Base-by-base conservation (phyloP, 1,140 invertebrate species). In the Meloidogyne exigua region DNA sequence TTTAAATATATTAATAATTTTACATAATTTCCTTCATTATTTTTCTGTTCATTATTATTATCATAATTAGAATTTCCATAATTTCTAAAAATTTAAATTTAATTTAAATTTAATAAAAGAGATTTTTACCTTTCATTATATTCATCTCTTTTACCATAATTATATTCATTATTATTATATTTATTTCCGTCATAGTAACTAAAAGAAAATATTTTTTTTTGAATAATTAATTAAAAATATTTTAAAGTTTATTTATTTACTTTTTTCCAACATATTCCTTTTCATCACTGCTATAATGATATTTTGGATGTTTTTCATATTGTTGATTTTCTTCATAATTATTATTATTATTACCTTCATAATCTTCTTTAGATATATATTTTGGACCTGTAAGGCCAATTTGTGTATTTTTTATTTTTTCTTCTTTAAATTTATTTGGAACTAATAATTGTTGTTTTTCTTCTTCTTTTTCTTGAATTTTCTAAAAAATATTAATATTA, bases 11-110 rank as follows among this genome's bases (percentile, higher is more conserved):
- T 57, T 18, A n/a, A n/a, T 57, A n/a, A 5, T n/a, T n/a, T 57
- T 57, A 57, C 49, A 57, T 57, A 57, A 57, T 57, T 57, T 9
- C n/a, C 49, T 57, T 57, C 18, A 57, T 12, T 5, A 5, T 18
- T 57, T 12, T 57, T 3, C 21, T 57, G 49, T 3, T 57, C 13
- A n/a, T n/a, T 9, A 7, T 57, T 7, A 9, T 57, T n/a, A 15
- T 57, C n/a, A 57, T 57, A n/a, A 57, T 12, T n/a, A n/a, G 13
- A 10, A 7, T 57, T 18, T 9, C 21, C 49, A 57, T 57, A 57
- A n/a, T 57, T 57, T n/a, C 49, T 57, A n/a, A 21, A 57, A n/a
- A 57, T n/a, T n/a, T 57, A 57, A 57, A 57, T n/a, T n/a, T n/a
- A n/a, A n/a, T n/a, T n/a, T n/a, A n/a, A n/a, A n/a, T n/a, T n/a